These are phyloP conservation scores for Axinella damicornis DNA, from an alignment of 37 sponge, comb jelly and placozoan genomes.

Conservation along the genomic window DNA sequence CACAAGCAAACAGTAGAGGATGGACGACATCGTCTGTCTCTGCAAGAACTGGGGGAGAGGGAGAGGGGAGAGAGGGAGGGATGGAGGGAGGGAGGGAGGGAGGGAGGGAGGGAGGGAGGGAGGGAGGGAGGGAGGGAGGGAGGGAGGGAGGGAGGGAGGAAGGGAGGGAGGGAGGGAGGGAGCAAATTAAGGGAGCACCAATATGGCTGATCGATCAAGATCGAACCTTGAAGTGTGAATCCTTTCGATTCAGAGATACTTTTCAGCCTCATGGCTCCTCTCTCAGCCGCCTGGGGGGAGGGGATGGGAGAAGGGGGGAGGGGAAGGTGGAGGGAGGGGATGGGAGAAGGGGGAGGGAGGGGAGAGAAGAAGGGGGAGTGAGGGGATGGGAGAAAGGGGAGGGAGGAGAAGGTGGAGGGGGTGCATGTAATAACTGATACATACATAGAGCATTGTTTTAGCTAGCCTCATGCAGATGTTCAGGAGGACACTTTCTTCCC, in stretches of 20 bases:
- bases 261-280: slow-evolving; percentile 68
- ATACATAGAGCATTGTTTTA: too few relatives aligned
- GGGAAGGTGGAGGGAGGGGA: neutral
- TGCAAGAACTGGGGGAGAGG: slow-evolving; percentile 50
- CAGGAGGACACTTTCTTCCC: too few relatives aligned
- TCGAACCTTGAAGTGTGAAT: slow-evolving; percentile 50
- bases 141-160: neutral
- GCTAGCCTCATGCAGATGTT: too few relatives aligned
- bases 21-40: slow-evolving; percentile 79
- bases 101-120: neutral
- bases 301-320: too few relatives aligned
- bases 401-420: too few relatives aligned
- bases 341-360: too few relatives aligned
- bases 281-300: slow-evolving; percentile 65
- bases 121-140: too few relatives aligned
- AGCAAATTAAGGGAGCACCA: too few relatives aligned
- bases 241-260: slow-evolving; percentile 39
- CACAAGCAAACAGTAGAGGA: slow-evolving; percentile 87
- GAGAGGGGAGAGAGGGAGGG: neutral
- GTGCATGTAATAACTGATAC: too few relatives aligned
- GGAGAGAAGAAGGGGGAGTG: neutral
- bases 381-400: too few relatives aligned
- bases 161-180: too few relatives aligned
- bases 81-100: neutral
- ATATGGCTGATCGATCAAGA: too few relatives aligned